Evolutionary conservation across 1,140 invertebrate genomes (phyloP), one percentile per base, ranked within the genome.

Genomic region (Helicorthomorpha holstii): DNA sequence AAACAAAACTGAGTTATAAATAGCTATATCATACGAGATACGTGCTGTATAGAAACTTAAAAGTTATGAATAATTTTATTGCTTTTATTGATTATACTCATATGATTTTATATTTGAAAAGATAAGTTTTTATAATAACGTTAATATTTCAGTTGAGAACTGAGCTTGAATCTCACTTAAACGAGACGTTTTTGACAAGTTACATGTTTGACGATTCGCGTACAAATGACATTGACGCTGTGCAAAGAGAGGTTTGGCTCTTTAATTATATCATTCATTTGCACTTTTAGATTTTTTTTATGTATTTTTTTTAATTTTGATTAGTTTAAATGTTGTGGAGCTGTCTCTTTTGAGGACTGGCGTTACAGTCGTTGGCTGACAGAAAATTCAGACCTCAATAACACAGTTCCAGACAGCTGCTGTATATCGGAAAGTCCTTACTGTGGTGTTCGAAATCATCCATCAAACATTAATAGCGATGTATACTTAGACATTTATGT

Each of bases 401-500:
- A 66, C 38, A 58, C 75, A 3, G 84, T 87, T 42, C 87, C 87
- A 1, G 83, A 88, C 67, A 85, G 82, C 29, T 91, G 87, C 66
- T 91, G 87, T 66, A 83, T 79, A 60, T 79, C 81, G 2, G 66
- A 75, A 12, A 73, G 74, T 12, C 58, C 62, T 1, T 64, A 73
- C 55, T 89, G 87, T 66, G 85, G 84, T 14, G 67, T 67, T 41
- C 72, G 83, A 44, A 76, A 80, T 67, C 84, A 87, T 69, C 85
- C 85, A 12, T 85, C 83, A 55, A 89, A 89, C 66, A 87, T 90
- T 57, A n/a, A n/a, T n/a, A n/a, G n/a, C n/a, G n/a, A n/a, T n/a
- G n/a, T n/a, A n/a, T n/a, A n/a, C n/a, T n/a, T n/a, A n/a, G n/a
- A n/a, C n/a, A n/a, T n/a, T n/a, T n/a, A n/a, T n/a, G n/a, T n/a